Base-by-base conservation (phyloP, 2,888 invertebrate species). In the Drosophila buzzatii region DNA sequence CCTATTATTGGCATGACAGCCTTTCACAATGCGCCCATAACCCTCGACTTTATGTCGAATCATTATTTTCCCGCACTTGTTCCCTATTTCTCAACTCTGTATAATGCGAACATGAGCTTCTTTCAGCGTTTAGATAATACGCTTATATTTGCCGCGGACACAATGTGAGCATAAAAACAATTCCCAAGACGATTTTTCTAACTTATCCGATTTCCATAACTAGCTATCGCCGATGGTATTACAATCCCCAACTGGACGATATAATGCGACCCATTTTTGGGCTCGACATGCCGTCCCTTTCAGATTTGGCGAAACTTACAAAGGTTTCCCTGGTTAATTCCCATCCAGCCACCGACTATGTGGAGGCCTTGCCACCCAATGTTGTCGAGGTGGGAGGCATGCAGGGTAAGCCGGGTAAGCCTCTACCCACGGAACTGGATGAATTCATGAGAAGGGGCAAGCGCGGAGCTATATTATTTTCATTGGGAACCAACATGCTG, bases 311-410 rank as follows among this genome's bases (percentile, higher is more conserved):
- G 12, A 75, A 78, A 42, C 74, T 68, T 6, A 80, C 82, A n/a
- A 68, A 74, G 10, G 59, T 92, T 14, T 63, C 79, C 2, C 63
- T 93, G 27, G 83, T 91, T 3, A 92, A 92, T 74, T 80, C 87
- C 4, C 82, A 92, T 79, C 87, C 89, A 3, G 79, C 86, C 2
- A 73, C 90, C 0, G 85, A 90, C 55, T 91, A 77, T 67, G 79
- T 90, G 12, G 84, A 91, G 37, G 79, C 91, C 6, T 18, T 91
- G 12, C 90, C 91, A 2, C 91, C 91, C 7, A 91, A 91, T 75
- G 73, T 92, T 0, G 89, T 92, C 9, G 90, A 90, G 72, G 81
- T 92, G 12, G 92, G 90, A 1, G 93, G 92, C n/a, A 65, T 91
- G 79, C 93, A 93, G 60, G 84, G 91, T 16, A 49, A 42, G 16